Conservation (phyloP, 2,888 invertebrate species). For the Chymomyza procnemis region DNA sequence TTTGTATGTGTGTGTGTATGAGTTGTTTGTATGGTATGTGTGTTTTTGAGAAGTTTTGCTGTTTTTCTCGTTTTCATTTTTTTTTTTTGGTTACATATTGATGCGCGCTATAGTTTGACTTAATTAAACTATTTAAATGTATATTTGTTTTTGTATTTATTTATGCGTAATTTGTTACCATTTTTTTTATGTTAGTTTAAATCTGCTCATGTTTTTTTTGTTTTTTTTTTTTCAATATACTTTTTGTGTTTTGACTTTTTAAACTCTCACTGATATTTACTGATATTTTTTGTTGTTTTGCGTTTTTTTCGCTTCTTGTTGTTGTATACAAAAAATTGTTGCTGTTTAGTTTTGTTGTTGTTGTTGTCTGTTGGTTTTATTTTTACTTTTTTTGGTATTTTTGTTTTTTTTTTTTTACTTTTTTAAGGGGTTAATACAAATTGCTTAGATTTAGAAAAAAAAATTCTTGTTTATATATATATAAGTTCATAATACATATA, state of each 20-base stretch:
- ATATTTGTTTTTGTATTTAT: conserved; percentile 36
- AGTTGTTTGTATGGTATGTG: too few relatives aligned
- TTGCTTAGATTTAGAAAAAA: conserved; percentile 63
- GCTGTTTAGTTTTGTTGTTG: conserved; percentile 23
- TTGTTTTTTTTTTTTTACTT: conserved; percentile 31
- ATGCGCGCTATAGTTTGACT: conserved; percentile 68
- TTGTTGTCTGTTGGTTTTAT: conserved; percentile 41
- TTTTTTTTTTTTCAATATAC: too few relatives aligned
- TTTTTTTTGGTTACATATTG: conserved; percentile 51
- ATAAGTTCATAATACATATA: conserved; percentile 31
- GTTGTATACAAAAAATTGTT: conserved; percentile 20
- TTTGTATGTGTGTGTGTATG: conserved; percentile 2
- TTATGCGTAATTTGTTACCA: conserved; percentile 12
- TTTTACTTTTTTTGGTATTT: conserved; percentile 45
- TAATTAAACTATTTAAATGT: conserved; percentile 53
- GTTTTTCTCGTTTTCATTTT: too few relatives aligned
- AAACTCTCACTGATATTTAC: conserved; percentile 60
- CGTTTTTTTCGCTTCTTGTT: conserved; percentile 15
- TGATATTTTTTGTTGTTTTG: conserved; percentile 54
- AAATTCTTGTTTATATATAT: conserved; percentile 41
- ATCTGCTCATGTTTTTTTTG: conserved; percentile 26
- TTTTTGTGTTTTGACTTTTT: conserved; percentile 35
- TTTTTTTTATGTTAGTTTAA: conserved; percentile 28
- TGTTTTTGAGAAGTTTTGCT: too few relatives aligned
- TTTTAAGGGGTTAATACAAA: conserved; percentile 65